Evolutionary conservation across 23 tunicate genomes (phyloP), one percentile per base, ranked within the genome.

Genomic region (Styela clava): DNA sequence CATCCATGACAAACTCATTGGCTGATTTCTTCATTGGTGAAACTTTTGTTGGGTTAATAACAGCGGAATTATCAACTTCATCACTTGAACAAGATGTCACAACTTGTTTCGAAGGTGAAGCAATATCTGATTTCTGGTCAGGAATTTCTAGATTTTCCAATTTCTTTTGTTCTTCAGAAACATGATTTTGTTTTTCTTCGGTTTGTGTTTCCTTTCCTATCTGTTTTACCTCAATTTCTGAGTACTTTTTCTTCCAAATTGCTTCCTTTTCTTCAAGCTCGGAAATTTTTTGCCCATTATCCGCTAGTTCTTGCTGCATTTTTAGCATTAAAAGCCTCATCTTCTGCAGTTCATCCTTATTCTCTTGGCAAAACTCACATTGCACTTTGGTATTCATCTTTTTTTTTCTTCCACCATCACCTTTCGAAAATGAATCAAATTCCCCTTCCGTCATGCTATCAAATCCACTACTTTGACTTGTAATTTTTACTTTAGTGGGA

Each of bases 171-270:
- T 44, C 56, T 5, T 44, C 56, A 7, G 56, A 44, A 5, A 7
- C 16, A 24, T 9, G 16, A 7, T 65, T 16, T 5, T 9, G 70
- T 24, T 65, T 5, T 65, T 65, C 16, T 18, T 24, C 29, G 3
- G 18, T 7, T 3, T 65, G 70, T 5, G 70, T 24, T 65, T 65
- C 30, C 29, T 65, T 65, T 7, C 29, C 7, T 7, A 65, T 22
- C 35, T 76, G 64, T 26, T 76, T 22, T 25, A 18, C 71, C 22
- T 67, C 18, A 64, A 76, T 37, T 33, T 52, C 81, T 24, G 16
- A 7, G n/a, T 76, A 76, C 30, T 44, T 44, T 52, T 23, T 76
- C 27, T 29, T 52, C 81, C 81, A 76, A 29, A 24, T 9, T 7
- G 35, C 62, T 52, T 44, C 64, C 33, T 1, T 29, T 44, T 24